Base-by-base conservation (phyloP, 2,888 invertebrate species). In the Dugesia japonica region DNA sequence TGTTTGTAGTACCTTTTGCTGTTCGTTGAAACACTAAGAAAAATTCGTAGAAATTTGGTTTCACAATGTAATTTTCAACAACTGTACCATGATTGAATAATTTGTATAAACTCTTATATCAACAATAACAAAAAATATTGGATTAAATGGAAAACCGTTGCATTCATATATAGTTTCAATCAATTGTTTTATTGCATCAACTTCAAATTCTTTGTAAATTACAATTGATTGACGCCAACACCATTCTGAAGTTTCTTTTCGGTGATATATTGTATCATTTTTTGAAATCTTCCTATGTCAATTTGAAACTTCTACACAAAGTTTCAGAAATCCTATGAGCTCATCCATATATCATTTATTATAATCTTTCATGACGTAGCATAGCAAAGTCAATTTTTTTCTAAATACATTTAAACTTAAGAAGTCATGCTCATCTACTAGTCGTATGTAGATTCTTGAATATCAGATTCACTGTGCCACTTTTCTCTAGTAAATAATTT, bases 1-100 rank as follows among this genome's bases (percentile, higher is more conserved):
- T 94, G 95, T 91, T 88, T 0, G 94, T 93, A 0, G 94, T 92
- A 0, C 94, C 94, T 79, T 93, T 91, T 0, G 88, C 87, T 23
- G 74, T 74, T n/a, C 27, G 15, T 31, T 76, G 75, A 1, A 56
- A 56, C 0, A 94, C 89, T 42, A 95, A 84, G 83, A 89, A 94
- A 86, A 94, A 97, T 82, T 97, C 94, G 80, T 90, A 93, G 84
- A 84, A 82, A 76, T 83, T 82, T 13, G 83, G 83, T 31, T 82
- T 81, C 0, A 94, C 94, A 0, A 94, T 88, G 0, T 89, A 88
- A 80, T 90, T 89, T 82, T 95, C 94, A 0, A 92, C 89, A 0
- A 94, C 86, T 0, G 93, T 92, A 0, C 94, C 94, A 0, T 93
- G 90, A 0, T 86, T 0, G 94, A 93, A 79, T 87, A 87, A 26